These are phyloP conservation scores for Latrodectus elegans DNA, from an alignment of 2,888 invertebrate species.

Conservation along the genomic window DNA sequence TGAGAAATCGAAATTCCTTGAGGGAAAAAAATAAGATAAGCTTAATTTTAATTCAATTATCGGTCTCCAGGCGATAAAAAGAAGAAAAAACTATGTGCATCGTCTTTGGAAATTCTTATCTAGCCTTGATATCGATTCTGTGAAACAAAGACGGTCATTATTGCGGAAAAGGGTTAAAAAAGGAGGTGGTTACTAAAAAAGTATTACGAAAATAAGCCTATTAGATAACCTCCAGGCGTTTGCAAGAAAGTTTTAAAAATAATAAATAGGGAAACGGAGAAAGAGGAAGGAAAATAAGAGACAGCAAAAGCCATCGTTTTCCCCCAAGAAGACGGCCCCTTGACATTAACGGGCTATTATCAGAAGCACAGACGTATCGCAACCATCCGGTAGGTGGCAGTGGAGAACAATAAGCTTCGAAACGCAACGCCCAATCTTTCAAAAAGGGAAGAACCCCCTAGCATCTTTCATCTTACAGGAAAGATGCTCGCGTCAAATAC, in stretches of 20 bases:
- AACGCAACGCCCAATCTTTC: slow-evolving; percentile 42
- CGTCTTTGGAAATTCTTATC: slow-evolving; percentile 59
- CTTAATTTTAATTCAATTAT: slow-evolving; percentile 67
- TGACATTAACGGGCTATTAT: slow-evolving; percentile 58
- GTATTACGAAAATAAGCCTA: slow-evolving; percentile 28
- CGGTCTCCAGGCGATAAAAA: slow-evolving; percentile 12
- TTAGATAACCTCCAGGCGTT: slow-evolving; percentile 32
- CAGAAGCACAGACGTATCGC: slow-evolving; percentile 6
- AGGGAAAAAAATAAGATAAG: slow-evolving; percentile 42
- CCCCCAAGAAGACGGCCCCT: slow-evolving; percentile 40
- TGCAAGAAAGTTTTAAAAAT: slow-evolving; percentile 24
- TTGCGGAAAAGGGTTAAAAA: slow-evolving; percentile 47
- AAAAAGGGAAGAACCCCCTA: slow-evolving; percentile 23
- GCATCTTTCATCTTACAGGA: slow-evolving; percentile 33
- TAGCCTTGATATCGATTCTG: slow-evolving; percentile 38
- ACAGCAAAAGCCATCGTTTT: slow-evolving; percentile 43
- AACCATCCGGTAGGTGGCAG: slow-evolving; percentile 39
- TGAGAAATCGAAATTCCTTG: slow-evolving; percentile 61
- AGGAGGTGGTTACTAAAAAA: not conserved
- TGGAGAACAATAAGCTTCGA: slow-evolving; percentile 39
- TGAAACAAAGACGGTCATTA: slow-evolving; percentile 53
- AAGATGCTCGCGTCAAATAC: slow-evolving; percentile 28
- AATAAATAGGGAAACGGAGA: slow-evolving; percentile 29
- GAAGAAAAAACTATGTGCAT: slow-evolving; percentile 16
- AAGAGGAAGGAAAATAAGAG: slow-evolving; percentile 34